These are phyloP conservation scores for Tiaroga cobitis DNA, from an alignment of 2,797 vertebrate genomes.

Conservation along the genomic window DNA sequence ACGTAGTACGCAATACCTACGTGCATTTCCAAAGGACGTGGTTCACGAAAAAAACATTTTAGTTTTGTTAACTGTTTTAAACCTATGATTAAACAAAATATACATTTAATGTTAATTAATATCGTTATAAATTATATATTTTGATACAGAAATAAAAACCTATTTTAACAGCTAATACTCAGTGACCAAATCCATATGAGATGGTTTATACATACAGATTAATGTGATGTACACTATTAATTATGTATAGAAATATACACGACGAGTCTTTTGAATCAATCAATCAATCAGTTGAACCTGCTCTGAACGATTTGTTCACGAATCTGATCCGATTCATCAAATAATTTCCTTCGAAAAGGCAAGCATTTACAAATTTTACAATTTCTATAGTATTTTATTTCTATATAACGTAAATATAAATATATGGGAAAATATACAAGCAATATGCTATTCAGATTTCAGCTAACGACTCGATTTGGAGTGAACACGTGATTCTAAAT, in stretches of 20 bases:
- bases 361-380: background rate
- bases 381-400: background rate
- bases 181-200: background rate
- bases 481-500: background rate
- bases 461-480: background rate
- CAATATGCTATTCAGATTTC: background rate
- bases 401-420: background rate
- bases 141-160: background rate
- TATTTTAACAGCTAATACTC: background rate
- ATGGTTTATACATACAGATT: background rate
- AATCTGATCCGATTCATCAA: background rate
- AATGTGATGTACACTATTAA: background rate
- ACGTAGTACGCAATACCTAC: constrained; percentile 72
- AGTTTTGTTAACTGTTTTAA: background rate
- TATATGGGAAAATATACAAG: background rate
- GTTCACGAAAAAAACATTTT: background rate
- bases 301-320: background rate
- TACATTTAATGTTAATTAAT: background rate
- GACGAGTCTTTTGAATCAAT: background rate
- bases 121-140: too few relatives aligned
- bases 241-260: background rate
- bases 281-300: background rate
- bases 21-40: constrained; percentile 8
- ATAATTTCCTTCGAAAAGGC: background rate
- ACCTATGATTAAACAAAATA: background rate